phyloP scores from a whole-genome alignment of 2,113 vertebrate genomes.

The Egretta garzetta region DNA sequence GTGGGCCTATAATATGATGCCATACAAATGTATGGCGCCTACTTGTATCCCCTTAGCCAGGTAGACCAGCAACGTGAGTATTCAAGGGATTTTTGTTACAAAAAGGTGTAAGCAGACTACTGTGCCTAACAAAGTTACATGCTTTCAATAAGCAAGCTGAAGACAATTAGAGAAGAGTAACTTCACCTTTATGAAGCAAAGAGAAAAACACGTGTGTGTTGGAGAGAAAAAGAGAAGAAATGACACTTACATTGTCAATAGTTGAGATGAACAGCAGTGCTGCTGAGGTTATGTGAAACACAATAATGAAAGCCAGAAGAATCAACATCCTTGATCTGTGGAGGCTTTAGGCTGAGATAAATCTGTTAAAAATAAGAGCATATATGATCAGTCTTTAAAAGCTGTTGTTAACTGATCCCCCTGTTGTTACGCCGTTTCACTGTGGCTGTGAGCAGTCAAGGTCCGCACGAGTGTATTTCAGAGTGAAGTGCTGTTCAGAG shows the following conservation, averaged over 20 bases:
- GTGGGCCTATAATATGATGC: neutral
- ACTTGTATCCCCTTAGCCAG: neutral
- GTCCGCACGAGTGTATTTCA: neutral
- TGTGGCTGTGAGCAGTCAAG: neutral
- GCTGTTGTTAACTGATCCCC: neutral
- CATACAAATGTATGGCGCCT: neutral
- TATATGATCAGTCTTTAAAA: neutral
- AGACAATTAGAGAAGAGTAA: neutral
- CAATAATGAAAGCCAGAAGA: constrained; percentile 80
- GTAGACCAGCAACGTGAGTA: neutral
- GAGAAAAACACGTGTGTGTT: neutral
- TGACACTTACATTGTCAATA: constrained; percentile 78
- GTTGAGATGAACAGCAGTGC: constrained; percentile 78
- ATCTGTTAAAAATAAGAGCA: constrained; percentile 17
- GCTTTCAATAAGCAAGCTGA: neutral
- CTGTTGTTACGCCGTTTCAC: neutral
- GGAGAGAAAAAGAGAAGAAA: neutral
- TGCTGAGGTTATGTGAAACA: constrained; percentile 80
- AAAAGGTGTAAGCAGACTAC: neutral
- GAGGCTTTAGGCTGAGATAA: neutral
- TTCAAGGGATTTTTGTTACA: neutral
- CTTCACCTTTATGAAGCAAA: neutral
- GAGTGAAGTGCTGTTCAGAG: neutral
- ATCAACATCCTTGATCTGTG: constrained; percentile 76
- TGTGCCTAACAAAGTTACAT: neutral